Evolutionary conservation across 1,140 invertebrate species (phyloP), one percentile per base, ranked within the genome.

Genomic region (Drosophila burlai): DNA sequence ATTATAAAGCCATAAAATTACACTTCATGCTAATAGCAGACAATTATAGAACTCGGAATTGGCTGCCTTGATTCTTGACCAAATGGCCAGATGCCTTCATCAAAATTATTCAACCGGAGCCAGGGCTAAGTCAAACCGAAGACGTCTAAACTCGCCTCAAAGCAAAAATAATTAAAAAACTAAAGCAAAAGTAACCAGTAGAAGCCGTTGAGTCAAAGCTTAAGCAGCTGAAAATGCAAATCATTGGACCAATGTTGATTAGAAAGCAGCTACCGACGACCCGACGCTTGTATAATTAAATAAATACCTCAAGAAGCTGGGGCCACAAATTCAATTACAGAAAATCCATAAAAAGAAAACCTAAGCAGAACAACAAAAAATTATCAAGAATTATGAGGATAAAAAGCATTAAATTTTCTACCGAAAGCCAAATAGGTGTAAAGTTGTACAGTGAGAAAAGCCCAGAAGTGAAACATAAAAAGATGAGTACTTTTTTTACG

Each of bases 271-370:
- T 50, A 55, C 31, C 55, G 55, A 52, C 73, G 67, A 62, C 36
- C 63, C 42, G 38, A n/a, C 76, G 36, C 36, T 57, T 24, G 80
- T 83, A 87, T 87, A 87, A 87, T 87, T 87, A 83, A 86, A 80
- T 87, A 87, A 87, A 87, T 83, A 75, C 67, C 64, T 61, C 61
- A 80, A 63, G 21, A 46, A 38, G 38, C 40, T 58, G 40, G 57
- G 54, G 85, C 84, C 84, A 58, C 84, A 89, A 90, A 90, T 89
- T 89, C 85, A 89, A 89, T 89, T 89, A 89, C 83, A 58, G 64
- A 42, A 52, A 50, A 71, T 50, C 54, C 74, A 57, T 54, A 71
- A 52, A 86, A 55, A 24, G 15, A 10, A 24, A 16, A 1, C 49
- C 49, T 13, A 40, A 2, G 42, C 38, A 86, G 64, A 61, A 54